Percentiles rank a stretch among this genome's conserved stretches.
phyloP scores from a whole-genome alignment of 2,888 invertebrate species.

The Empis stercorea region DNA sequence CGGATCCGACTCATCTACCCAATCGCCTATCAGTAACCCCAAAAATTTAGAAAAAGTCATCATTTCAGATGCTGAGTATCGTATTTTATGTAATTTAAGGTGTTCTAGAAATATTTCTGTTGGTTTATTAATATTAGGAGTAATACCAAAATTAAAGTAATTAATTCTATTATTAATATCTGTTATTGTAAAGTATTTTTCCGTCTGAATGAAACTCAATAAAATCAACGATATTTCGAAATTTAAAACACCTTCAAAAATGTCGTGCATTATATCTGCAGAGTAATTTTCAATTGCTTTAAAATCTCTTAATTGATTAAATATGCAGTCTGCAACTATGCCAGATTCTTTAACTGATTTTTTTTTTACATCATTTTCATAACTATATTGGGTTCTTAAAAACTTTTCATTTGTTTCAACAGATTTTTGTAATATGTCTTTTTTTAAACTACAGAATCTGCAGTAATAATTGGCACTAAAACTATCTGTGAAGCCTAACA shows the following conservation, averaged over 20 bases:
- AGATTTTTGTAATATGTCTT: too few relatives aligned
- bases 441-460: too few relatives aligned
- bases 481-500: too few relatives aligned
- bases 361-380: neutral
- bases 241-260: slow-evolving; percentile 2
- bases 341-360: neutral
- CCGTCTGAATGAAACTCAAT: neutral
- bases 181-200: slow-evolving; percentile 8
- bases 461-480: too few relatives aligned
- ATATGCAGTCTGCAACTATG: neutral
- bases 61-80: slow-evolving; percentile 9
- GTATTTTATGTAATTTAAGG: too few relatives aligned
- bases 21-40: slow-evolving; percentile 6
- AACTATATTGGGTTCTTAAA: neutral
- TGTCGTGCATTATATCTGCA: slow-evolving; percentile 1
- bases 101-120: too few relatives aligned
- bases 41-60: slow-evolving; percentile 4
- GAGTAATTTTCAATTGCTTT: slow-evolving; percentile 1
- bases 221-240: slow-evolving; percentile 2
- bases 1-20: neutral
- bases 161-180: slow-evolving; percentile 4
- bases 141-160: slow-evolving; percentile 4
- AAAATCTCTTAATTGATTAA: neutral
- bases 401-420: too few relatives aligned
- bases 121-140: slow-evolving; percentile 3